Base-by-base conservation (phyloP, 2,888 invertebrate genomes). In the Erebia palarica region DNA sequence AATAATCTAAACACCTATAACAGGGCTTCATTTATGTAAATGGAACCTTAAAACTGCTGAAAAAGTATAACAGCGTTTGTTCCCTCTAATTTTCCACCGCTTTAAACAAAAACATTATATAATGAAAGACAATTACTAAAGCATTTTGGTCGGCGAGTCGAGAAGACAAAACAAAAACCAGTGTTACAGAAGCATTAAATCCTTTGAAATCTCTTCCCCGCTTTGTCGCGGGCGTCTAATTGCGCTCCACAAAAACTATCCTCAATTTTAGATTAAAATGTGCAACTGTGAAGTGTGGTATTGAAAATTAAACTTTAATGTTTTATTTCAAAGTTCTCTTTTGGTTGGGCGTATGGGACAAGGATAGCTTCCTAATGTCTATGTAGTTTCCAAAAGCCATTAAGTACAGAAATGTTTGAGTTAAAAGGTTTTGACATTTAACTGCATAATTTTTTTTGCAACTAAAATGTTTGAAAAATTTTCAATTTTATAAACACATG, bases 131-230 rank as follows among this genome's bases (percentile, higher is more conserved):
- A 65, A 65, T 68, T 51, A 73, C 63, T 51, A 55, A 58, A 65
- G 51, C 73, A 60, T 65, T 65, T 55, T 44, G 70, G 42, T n/a
- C 44, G 60, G 66, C 47, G 67, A 61, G 44, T 51, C 47, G 49
- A 64, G 64, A 55, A 21, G 60, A 61, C 65, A 59, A 21, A 60
- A 72, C 72, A 72, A 70, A 70, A 65, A 65, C 61, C 80, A 74
- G 77, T 81, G 85, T 85, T 88, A 88, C 86, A 86, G 84, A 86
- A 90, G 86, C 87, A 86, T 88, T 90, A 87, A 89, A 90, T 88
- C 86, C 86, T 84, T 84, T 83, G 81, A 81, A 84, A 85, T 84
- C 86, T 86, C 84, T 83, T 80, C 80, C 75, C 80, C 79, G 77
- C 80, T 86, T 84, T 86, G 87, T 85, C 86, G 84, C 78, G 76